Evolutionary conservation across 1,140 invertebrate genomes (phyloP), one percentile per base, ranked within the genome.

Genomic region (Meloidogyne chitwoodi): DNA sequence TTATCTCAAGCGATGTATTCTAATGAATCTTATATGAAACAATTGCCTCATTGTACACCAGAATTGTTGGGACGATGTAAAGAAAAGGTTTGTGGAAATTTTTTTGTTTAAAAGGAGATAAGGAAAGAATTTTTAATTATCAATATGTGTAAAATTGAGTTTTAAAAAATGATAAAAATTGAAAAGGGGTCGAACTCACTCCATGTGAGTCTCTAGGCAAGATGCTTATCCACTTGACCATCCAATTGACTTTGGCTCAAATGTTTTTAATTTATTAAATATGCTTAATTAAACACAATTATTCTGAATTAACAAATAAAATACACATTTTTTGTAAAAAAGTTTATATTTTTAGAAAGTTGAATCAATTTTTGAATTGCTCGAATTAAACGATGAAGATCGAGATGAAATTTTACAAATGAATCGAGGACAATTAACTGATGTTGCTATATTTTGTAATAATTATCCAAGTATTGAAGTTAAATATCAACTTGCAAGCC

Each of bases 1-100:
- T 93, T 96, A 0, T 98, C 96, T 0, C 97, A 99, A 89, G 96
- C 95, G 2, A 97, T 99, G 95, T 99, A 96, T 95, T 94, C 92
- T 74, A 98, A 97, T 88, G 96, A 99, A 88, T 96, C 94, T 0
- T 96, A 97, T 87, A 89, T 99, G 64, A 94, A 96, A 84, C 97
- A 99, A 84, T 88, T 99, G 78, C 96, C 97, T 4, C 95, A 99
- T 88, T 98, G 98, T 87, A 93, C 91, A 16, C 82, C 90, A 0
- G 96, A 97, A 1, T 92, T 95, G 62, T 92, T 98, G 72, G 94
- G 95, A 85, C 88, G 93, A 6, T 97, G 95, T 84, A 92, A 92
- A 0, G 94, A 95, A 31, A 94, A 94, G 89, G 92, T 92, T 83
- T 80, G 75, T 75, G n/a, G n/a, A 11, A 69, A 0, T 27, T 22